phyloP scores from a whole-genome alignment of 1,140 invertebrate species.

The Drosophila rhopaloa region DNA sequence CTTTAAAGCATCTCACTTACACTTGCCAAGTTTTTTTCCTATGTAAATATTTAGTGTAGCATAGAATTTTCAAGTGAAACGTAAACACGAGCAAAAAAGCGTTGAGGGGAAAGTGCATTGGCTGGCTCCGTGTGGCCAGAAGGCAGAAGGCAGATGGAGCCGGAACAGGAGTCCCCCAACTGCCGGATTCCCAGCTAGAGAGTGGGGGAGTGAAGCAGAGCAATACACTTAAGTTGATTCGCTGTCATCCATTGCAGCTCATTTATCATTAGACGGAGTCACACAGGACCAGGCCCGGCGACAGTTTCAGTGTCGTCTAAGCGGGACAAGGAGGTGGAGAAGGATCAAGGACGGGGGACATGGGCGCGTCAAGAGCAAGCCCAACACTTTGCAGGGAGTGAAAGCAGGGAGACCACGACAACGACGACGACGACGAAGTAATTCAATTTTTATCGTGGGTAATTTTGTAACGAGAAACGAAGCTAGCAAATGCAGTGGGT shows the following conservation, averaged over 20 bases:
- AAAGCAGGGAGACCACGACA: constrained; percentile 33
- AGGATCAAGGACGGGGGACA: constrained; percentile 41
- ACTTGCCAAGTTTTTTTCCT: constrained; percentile 58
- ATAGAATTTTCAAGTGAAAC: constrained; percentile 78
- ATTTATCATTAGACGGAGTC: constrained; percentile 84
- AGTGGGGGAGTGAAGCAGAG: constrained; percentile 70
- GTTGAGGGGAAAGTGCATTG: constrained; percentile 72
- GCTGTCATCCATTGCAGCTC: constrained; percentile 84
- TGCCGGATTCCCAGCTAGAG: background rate
- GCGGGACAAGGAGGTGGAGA: constrained; percentile 22
- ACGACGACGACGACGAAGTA: constrained; percentile 69
- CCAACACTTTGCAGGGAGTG: constrained; percentile 65
- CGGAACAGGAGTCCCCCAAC: background rate
- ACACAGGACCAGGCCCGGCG: constrained; percentile 64
- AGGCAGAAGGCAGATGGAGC: constrained; percentile 9
- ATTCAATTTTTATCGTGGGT: constrained; percentile 84
- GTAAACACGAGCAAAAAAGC: constrained; percentile 74
- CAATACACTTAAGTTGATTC: constrained; percentile 84
- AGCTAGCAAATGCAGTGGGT: constrained; percentile 61
- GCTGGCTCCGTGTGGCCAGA: constrained; percentile 29
- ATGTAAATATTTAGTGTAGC: constrained; percentile 81
- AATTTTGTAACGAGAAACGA: constrained; percentile 83
- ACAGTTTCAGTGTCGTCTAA: constrained; percentile 78
- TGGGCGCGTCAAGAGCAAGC: constrained; percentile 72
- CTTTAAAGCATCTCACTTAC: constrained; percentile 72